These are phyloP conservation scores for Clusia tigrina DNA, from an alignment of 2,888 invertebrate genomes.

Conservation along the genomic window DNA sequence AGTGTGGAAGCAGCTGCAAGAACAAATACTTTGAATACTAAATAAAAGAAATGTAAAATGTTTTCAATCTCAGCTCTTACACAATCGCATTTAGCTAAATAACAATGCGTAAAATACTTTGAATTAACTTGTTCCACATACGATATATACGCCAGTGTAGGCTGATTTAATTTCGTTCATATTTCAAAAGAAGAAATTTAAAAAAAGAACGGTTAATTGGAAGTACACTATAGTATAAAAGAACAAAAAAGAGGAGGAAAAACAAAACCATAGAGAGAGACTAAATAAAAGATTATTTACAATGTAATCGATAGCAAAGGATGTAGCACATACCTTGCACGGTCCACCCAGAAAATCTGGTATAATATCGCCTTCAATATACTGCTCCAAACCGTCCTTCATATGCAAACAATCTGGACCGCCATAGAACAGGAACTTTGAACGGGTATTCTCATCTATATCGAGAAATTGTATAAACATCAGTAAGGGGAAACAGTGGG, in stretches of 20 bases:
- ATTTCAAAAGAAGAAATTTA: slow-evolving; percentile 15
- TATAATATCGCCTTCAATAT: slow-evolving; percentile 83
- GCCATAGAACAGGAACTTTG: slow-evolving; percentile 91
- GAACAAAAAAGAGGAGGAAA: slow-evolving; percentile 26
- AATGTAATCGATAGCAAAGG: not conserved
- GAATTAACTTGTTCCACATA: slow-evolving; percentile 62
- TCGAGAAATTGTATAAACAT: slow-evolving; percentile 17
- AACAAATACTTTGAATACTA: too few relatives aligned
- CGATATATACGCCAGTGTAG: slow-evolving; percentile 53
- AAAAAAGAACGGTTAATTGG: slow-evolving; percentile 25
- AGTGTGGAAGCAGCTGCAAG: too few relatives aligned
- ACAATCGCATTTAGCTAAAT: slow-evolving; percentile 64
- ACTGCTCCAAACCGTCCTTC: slow-evolving; percentile 82
- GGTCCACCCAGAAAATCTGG: slow-evolving; percentile 94
- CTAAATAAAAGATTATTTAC: not conserved
- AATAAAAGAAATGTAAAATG: not conserved
- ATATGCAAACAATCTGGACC: slow-evolving; percentile 84
- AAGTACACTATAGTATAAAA: slow-evolving; percentile 12
- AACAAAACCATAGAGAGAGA: slow-evolving; percentile 11
- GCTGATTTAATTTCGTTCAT: slow-evolving; percentile 36
- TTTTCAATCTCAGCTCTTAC: slow-evolving; percentile 57
- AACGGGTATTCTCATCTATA: slow-evolving; percentile 88
- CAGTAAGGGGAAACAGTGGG: not conserved
- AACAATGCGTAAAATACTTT: slow-evolving; percentile 63
- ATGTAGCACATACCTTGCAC: slow-evolving; percentile 73